phyloP scores from a whole-genome alignment of 1,140 invertebrate species.

The Drosophila nannoptera region DNA sequence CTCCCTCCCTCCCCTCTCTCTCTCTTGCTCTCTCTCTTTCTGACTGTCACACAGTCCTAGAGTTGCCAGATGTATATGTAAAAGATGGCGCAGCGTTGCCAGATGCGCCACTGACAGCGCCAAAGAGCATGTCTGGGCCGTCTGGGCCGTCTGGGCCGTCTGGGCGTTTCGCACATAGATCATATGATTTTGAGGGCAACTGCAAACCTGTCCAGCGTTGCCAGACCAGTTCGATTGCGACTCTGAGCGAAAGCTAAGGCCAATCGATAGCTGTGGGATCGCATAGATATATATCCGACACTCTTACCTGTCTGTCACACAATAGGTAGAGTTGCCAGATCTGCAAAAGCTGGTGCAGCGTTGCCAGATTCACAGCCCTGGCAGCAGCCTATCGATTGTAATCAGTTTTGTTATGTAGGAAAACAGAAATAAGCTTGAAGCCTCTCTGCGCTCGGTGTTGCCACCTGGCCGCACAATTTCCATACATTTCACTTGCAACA shows the following conservation, averaged over 20 bases:
- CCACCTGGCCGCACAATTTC: slow-evolving; percentile 3
- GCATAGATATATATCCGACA: too few species aligned
- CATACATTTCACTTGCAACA: neutral
- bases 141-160: neutral
- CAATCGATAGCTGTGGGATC: too few species aligned
- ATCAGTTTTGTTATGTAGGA: neutral
- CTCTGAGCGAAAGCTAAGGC: too few species aligned
- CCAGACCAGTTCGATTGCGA: neutral
- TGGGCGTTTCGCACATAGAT: slow-evolving; percentile 25
- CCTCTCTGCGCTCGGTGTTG: neutral
- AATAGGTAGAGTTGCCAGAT: too few species aligned
- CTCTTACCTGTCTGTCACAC: too few species aligned
- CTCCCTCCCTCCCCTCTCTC: neutral
- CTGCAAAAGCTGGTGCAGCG: too few species aligned
- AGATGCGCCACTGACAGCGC: too few species aligned
- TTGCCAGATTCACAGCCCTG: too few species aligned
- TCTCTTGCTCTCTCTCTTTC: neutral
- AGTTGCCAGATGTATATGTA: too few species aligned
- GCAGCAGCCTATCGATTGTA: neutral
- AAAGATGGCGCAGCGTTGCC: neutral
- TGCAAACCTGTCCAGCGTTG: neutral
- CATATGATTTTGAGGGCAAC: slow-evolving; percentile 13
- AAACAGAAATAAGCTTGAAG: neutral
- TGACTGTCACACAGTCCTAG: too few species aligned
- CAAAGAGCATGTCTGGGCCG: neutral